phyloP scores from a whole-genome alignment of 2,797 vertebrate genomes.

The Microchirus variegatus region DNA sequence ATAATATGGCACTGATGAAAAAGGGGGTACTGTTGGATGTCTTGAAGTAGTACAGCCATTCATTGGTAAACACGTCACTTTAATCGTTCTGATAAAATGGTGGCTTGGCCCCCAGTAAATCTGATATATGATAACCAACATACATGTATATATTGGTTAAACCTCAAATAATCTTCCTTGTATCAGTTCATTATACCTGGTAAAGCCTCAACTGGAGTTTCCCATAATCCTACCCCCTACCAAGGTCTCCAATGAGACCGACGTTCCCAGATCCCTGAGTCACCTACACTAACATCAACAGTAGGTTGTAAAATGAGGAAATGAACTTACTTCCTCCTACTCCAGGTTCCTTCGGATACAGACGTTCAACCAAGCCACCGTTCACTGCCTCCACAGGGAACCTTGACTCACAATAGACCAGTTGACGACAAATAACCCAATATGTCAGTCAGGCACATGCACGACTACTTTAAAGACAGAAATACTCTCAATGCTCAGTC shows the following conservation, averaged over 20 bases:
- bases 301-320: slow-evolving; percentile 74
- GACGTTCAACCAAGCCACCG: slow-evolving; percentile 53
- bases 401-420: slow-evolving; percentile 41
- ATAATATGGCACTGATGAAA: no score
- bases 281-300: slow-evolving; percentile 67
- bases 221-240: slow-evolving; percentile 47
- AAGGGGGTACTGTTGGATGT: no score
- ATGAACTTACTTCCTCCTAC: slow-evolving; percentile 65
- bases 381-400: slow-evolving; percentile 52
- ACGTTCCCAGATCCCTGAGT: slow-evolving; percentile 60
- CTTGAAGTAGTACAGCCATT: no score
- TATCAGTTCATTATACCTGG: slow-evolving; percentile 7
- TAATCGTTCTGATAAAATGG: no score
- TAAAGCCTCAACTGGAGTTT: slow-evolving; percentile 42
- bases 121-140: no score
- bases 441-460: slow-evolving; percentile 36
- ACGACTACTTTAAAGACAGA: slow-evolving; percentile 6
- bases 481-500: neutral
- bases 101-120: no score
- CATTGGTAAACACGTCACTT: no score
- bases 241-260: slow-evolving; percentile 49
- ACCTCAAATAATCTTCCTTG: neutral
- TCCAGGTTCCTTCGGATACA: slow-evolving; percentile 60
- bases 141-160: neutral
- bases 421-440: slow-evolving; percentile 43